phyloP scores from a whole-genome alignment of 2,113 vertebrate genomes.

The Telmatochromis brichardi region DNA sequence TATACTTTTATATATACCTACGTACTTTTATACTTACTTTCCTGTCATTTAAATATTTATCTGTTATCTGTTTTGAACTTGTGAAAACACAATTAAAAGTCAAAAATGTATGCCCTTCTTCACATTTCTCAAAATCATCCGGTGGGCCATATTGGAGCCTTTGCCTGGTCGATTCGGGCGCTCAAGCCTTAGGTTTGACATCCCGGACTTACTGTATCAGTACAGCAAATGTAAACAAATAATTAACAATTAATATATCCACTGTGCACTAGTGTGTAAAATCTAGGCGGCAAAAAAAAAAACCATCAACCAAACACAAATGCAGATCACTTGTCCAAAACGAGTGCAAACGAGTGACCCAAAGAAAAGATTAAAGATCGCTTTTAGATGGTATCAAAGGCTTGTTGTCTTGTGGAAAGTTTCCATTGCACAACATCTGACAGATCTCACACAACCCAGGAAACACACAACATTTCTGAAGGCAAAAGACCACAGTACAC shows the following conservation, averaged over 20 bases:
- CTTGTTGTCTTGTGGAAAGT: background rate
- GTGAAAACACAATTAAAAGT: background rate
- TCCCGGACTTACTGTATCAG: background rate
- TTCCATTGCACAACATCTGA: background rate
- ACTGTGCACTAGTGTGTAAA: background rate
- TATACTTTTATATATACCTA: background rate
- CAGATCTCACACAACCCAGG: background rate
- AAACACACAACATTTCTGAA: background rate
- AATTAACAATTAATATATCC: background rate
- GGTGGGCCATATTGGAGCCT: background rate
- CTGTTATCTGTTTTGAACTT: background rate
- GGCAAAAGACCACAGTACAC: background rate
- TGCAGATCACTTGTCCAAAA: background rate
- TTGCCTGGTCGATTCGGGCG: background rate
- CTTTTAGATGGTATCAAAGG: background rate
- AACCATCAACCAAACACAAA: accelerated
- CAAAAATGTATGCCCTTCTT: background rate
- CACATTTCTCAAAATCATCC: background rate
- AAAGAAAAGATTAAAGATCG: background rate
- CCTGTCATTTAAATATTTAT: background rate
- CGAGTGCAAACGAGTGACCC: background rate
- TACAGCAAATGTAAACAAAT: background rate
- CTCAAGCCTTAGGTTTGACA: background rate
- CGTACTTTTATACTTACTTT: background rate
- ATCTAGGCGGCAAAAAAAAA: background rate